phyloP scores from a whole-genome alignment of 2,888 invertebrate genomes.

The Stegana nigrithorax region DNA sequence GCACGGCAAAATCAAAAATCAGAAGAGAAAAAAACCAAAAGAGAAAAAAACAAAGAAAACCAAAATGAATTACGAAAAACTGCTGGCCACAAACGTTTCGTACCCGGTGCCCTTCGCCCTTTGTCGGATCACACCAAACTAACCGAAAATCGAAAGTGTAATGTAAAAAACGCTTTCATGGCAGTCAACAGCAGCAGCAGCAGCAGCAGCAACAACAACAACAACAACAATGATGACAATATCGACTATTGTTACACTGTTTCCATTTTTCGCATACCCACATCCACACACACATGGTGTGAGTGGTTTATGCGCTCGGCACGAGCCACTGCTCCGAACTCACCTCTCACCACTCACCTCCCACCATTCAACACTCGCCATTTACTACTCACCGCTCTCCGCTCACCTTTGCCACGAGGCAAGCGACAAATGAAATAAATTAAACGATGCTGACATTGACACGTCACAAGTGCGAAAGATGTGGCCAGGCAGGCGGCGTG shows the following conservation, averaged over 20 bases:
- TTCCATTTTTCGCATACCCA: background rate
- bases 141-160: constrained; percentile 9
- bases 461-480: background rate
- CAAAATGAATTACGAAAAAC: background rate
- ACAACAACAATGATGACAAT: background rate
- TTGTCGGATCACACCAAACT: background rate
- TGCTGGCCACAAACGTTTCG: background rate
- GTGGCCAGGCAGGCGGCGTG: too few species aligned
- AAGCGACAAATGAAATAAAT: constrained; percentile 52
- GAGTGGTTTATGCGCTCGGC: constrained; percentile 9
- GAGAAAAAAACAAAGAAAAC: constrained; percentile 2
- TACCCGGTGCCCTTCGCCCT: background rate
- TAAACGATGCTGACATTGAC: constrained; percentile 38
- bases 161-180: constrained; percentile 14
- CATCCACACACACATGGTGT: background rate
- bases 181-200: background rate
- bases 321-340: too few species aligned
- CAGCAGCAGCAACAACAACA: background rate
- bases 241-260: background rate
- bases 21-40: constrained; percentile 26
- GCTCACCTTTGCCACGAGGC: constrained; percentile 52
- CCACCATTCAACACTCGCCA: constrained; percentile 32
- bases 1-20: constrained; percentile 29
- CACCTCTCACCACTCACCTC: constrained; percentile 41
- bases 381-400: too few species aligned